phyloP scores from a whole-genome alignment of 2,888 invertebrate species.

The Ferdinandea cuprea region DNA sequence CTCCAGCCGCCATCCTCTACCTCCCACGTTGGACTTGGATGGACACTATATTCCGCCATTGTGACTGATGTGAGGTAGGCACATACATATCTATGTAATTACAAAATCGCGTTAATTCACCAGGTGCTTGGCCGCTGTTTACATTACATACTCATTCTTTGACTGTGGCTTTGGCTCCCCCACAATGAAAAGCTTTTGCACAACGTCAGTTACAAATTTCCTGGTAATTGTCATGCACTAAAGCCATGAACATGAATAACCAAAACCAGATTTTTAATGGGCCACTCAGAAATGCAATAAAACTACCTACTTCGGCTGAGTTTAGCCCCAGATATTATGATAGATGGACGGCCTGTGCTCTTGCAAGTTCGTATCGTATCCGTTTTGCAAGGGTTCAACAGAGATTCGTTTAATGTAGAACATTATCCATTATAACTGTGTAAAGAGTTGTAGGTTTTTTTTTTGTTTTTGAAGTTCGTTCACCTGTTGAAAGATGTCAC shows the following conservation, averaged over 20 bases:
- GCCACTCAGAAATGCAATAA: slow-evolving; percentile 59
- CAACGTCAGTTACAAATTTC: slow-evolving; percentile 24
- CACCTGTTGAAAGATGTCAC: slow-evolving; percentile 58
- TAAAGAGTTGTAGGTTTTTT: neutral
- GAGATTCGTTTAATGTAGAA: slow-evolving; percentile 52
- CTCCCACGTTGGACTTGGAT: slow-evolving; percentile 75
- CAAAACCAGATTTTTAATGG: slow-evolving; percentile 61
- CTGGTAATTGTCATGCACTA: slow-evolving; percentile 48
- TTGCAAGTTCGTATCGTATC: slow-evolving; percentile 56
- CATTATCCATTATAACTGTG: slow-evolving; percentile 71
- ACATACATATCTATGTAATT: slow-evolving; percentile 47
- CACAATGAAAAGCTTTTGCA: slow-evolving; percentile 34
- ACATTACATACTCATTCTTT: neutral
- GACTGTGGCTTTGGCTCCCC: slow-evolving; percentile 13
- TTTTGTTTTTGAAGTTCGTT: slow-evolving; percentile 49
- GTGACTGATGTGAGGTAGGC: slow-evolving; percentile 23
- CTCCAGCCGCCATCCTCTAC: slow-evolving; percentile 50
- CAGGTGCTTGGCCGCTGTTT: slow-evolving; percentile 5
- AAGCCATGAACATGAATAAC: slow-evolving; percentile 30
- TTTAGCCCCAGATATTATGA: slow-evolving; percentile 13
- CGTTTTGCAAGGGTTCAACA: slow-evolving; percentile 52
- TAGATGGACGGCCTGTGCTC: slow-evolving; percentile 1
- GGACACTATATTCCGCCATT: slow-evolving; percentile 19
- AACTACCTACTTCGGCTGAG: slow-evolving; percentile 19
- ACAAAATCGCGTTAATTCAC: slow-evolving; percentile 38